Base-by-base conservation (phyloP, 92 coral and sea anemone genomes). In the Zoanthus sansibaricus region DNA sequence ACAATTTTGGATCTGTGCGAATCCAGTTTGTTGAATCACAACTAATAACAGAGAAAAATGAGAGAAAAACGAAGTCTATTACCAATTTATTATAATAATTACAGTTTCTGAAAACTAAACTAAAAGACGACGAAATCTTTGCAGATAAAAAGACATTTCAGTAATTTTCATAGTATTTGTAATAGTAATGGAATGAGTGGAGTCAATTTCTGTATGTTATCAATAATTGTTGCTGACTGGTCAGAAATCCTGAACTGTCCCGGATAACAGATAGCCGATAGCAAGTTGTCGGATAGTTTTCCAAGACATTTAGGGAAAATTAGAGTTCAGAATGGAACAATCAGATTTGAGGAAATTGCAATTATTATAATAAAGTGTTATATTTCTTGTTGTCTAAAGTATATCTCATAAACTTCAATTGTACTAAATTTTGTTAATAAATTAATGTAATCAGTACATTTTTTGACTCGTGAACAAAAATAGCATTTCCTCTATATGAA, bases 71-170 rank as follows among this genome's bases (percentile, higher is more conserved):
- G 31, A 66, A 66, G 71, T 66, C 71, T 30, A 16, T 66, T 66
- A 66, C 71, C 71, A 66, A 66, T 66, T 66, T 66, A 49, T 66
- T 66, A 66, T 66, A 66, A 66, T 17, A 66, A 30, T 16, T 66
- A 30, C 71, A 66, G n/a, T 66, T 66, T 66, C 71, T 30, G 31
- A 66, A 66, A 66, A 66, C 71, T 66, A 66, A 66, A 66, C 71
- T 66, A 33, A 66, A 66, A 66, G 71, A 66, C 71, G 31, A 66
- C 71, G 31, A 66, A 66, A 20, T n/a, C 31, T 66, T 66, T 66
- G 71, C 31, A 66, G 71, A 66, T 66, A 66, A 66, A 66, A 66
- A 66, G 9, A 66, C 71, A 66, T 66, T 66, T 66, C 31, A 16
- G 21, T 66, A 66, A 66, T 66, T 49, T 49, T 49, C 54, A 49